A percentile compares a stretch with the other conserved stretches of the same genome.
phyloP scores from a whole-genome alignment of 2,797 vertebrate species.

The Pantherophis vulpinus region DNA sequence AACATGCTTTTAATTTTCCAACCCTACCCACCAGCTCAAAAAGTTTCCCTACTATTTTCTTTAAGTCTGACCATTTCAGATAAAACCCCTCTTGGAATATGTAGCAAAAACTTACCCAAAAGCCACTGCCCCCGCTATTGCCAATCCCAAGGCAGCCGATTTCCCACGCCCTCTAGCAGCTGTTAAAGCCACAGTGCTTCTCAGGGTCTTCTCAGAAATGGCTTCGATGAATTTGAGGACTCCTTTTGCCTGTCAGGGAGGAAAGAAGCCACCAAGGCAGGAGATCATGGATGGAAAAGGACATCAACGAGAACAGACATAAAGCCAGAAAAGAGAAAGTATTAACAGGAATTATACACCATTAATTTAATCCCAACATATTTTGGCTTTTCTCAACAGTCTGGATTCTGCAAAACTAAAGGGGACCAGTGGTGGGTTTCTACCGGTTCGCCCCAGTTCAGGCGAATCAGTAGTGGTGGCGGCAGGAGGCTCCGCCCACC shows the following conservation, averaged over 20 bases:
- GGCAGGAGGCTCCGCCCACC: too few relatives aligned
- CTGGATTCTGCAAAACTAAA: neutral
- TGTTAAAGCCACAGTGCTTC: slow-evolving; percentile 91
- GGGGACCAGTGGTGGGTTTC: too few relatives aligned
- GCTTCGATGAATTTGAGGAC: slow-evolving; percentile 96
- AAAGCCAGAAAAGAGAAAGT: neutral
- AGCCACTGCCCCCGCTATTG: slow-evolving; percentile 90
- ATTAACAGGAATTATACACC: neutral
- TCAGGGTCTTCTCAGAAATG: slow-evolving; percentile 94
- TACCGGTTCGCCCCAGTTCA: too few relatives aligned
- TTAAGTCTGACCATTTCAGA: neutral
- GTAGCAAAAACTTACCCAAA: slow-evolving; percentile 80
- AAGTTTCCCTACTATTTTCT: neutral
- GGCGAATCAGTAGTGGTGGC: too few relatives aligned
- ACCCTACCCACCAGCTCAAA: neutral
- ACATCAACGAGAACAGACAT: neutral
- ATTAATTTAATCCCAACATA: neutral
- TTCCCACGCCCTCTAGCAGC: slow-evolving; percentile 95
- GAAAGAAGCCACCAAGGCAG: neutral
- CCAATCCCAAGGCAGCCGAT: slow-evolving; percentile 92
- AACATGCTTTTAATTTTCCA: neutral
- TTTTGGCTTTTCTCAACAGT: neutral
- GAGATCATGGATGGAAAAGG: neutral
- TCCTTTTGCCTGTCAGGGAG: slow-evolving; percentile 81
- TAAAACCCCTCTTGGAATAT: neutral